A percentile compares a stretch with the other conserved stretches of the same genome.
Conservation (phyloP, 2,797 vertebrate genomes). For the Enteromius viviparus region DNA sequence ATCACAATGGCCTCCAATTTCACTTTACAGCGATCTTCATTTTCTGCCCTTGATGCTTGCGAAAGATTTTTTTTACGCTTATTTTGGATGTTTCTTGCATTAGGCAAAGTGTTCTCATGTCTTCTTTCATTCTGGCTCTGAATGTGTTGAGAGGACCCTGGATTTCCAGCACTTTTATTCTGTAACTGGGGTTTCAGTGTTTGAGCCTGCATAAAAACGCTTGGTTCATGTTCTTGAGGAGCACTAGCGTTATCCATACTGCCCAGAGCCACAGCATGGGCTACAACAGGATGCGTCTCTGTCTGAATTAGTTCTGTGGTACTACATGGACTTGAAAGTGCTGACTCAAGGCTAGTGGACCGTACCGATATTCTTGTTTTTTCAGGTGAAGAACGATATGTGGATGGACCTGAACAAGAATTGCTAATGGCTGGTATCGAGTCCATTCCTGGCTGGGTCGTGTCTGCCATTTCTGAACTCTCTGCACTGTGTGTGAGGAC, state of each 20-base stretch:
- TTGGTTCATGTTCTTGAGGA: conserved; percentile 49
- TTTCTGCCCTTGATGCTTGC: not conserved
- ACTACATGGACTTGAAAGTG: conserved; percentile 87
- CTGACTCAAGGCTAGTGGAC: conserved; percentile 66
- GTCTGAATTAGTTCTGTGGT: conserved; percentile 79
- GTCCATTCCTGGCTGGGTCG: conserved; percentile 91
- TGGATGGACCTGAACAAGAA: conserved; percentile 46
- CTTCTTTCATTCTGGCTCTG: conserved; percentile 29
- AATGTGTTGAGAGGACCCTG: conserved; percentile 46
- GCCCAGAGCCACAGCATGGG: conserved; percentile 53
- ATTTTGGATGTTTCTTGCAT: conserved; percentile 33
- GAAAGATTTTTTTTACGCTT: conserved; percentile 5
- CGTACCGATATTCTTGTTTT: conserved; percentile 54
- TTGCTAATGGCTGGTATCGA: conserved; percentile 62
- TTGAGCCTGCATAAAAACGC: conserved; percentile 40
- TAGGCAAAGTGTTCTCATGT: not conserved
- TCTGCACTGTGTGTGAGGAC: conserved; percentile 62
- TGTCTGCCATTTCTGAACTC: conserved; percentile 83
- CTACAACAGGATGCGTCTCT: conserved; percentile 61
- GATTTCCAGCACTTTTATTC: conserved; percentile 39
- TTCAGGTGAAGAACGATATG: conserved; percentile 47
- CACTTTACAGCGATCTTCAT: conserved; percentile 71
- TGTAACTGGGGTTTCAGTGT: conserved; percentile 55
- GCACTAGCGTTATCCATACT: conserved; percentile 59
- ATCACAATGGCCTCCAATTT: conserved; percentile 94